Conservation (phyloP, 2,797 vertebrate genomes). For the Lindbergichthys nudifrons region DNA sequence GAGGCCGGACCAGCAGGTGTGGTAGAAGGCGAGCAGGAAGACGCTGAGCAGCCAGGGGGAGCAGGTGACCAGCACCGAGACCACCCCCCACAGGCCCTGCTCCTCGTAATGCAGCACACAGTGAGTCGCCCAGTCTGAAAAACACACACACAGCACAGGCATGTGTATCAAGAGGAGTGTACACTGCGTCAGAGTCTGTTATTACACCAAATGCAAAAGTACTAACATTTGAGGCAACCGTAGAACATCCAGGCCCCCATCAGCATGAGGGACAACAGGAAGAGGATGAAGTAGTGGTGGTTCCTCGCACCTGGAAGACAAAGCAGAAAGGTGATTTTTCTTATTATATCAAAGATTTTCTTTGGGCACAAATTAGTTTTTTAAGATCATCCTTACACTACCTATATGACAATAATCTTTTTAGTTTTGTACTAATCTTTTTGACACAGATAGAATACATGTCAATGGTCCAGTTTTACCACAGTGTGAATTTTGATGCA, state of each 20-base stretch:
- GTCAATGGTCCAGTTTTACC: neutral
- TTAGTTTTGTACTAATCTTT: too few relatives aligned
- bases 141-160: neutral
- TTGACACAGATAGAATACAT: neutral
- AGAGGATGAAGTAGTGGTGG: slow-evolving; percentile 91
- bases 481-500: neutral
- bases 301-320: slow-evolving; percentile 89
- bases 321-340: too few relatives aligned
- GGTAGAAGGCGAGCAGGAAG: slow-evolving; percentile 86
- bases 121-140: slow-evolving; percentile 89
- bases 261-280: slow-evolving; percentile 85
- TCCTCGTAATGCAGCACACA: slow-evolving; percentile 84
- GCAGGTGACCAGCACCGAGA: slow-evolving; percentile 84
- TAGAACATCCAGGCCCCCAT: slow-evolving; percentile 88
- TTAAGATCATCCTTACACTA: neutral
- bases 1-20: slow-evolving; percentile 86
- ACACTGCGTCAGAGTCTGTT: fast-evolving
- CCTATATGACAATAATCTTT: neutral
- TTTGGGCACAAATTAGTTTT: too few relatives aligned
- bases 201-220: fast-evolving
- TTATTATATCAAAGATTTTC: too few relatives aligned
- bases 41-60: slow-evolving; percentile 93
- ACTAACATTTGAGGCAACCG: slow-evolving; percentile 90
- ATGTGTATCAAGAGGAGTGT: neutral
- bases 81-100: slow-evolving; percentile 85